Percentiles rank a stretch among this genome's conserved stretches.
These are phyloP conservation scores for Cebidichthys violaceus DNA, from an alignment of 2,113 vertebrate genomes.

Conservation along the genomic window DNA sequence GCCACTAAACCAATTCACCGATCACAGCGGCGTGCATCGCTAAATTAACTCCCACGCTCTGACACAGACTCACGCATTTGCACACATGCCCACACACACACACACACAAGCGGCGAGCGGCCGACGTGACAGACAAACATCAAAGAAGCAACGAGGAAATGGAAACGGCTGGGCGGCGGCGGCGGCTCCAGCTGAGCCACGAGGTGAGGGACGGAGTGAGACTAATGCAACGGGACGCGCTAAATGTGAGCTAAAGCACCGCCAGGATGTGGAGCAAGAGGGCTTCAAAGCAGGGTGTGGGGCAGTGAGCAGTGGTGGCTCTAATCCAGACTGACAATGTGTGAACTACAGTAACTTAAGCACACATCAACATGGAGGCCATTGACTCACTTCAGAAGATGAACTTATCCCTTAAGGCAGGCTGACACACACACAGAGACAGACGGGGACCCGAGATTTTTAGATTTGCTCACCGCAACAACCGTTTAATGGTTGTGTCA, in stretches of 20 bases:
- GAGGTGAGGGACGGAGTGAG: constrained; percentile 77
- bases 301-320: constrained; percentile 52
- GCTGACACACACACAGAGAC: constrained; percentile 19
- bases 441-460: constrained; percentile 28
- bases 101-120: constrained; percentile 10
- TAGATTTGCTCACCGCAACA: neutral
- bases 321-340: constrained; percentile 76
- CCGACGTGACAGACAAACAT: constrained; percentile 56
- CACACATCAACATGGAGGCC: constrained; percentile 63
- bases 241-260: constrained; percentile 80
- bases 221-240: constrained; percentile 78
- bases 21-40: constrained; percentile 29
- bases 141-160: constrained; percentile 54
- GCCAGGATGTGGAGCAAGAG: constrained; percentile 69
- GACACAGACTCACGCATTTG: constrained; percentile 19
- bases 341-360: constrained; percentile 78
- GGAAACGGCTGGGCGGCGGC: constrained; percentile 50
- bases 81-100: constrained; percentile 28
- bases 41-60: constrained; percentile 44
- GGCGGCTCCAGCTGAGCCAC: constrained; percentile 59
- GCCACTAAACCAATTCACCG: constrained; percentile 41
- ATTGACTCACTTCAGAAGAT: constrained; percentile 55
- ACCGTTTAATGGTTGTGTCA: neutral
- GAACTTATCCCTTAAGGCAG: constrained; percentile 54
- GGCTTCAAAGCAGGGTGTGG: constrained; percentile 64